Percentiles rank a stretch among this genome's conserved stretches.
These are phyloP conservation scores for Tokudaia tokunoshimensis DNA, from an alignment of 2,797 vertebrate species.

Conservation along the genomic window DNA sequence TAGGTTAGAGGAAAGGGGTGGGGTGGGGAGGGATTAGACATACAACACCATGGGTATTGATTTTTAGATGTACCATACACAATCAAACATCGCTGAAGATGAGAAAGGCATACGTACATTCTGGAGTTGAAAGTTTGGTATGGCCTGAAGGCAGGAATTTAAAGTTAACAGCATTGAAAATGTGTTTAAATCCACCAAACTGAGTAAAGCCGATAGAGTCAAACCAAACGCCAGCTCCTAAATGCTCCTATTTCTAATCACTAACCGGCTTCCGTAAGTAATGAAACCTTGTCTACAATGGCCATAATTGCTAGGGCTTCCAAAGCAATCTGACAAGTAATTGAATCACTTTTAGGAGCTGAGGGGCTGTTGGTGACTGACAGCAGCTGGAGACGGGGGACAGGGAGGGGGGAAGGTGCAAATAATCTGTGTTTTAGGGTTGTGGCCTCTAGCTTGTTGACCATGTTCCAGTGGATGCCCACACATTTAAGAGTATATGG, in stretches of 20 bases:
- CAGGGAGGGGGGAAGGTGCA: no score
- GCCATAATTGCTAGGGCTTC: slow-evolving; percentile 41
- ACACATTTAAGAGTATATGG: neutral
- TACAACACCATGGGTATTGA: neutral
- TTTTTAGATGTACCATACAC: neutral
- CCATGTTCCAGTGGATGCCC: neutral
- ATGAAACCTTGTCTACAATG: slow-evolving; percentile 53
- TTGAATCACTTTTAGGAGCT: slow-evolving; percentile 56
- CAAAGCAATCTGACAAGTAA: slow-evolving; percentile 66
- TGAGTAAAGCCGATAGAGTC: neutral
- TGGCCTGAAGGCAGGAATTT: slow-evolving; percentile 39
- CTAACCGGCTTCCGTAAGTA: slow-evolving; percentile 29
- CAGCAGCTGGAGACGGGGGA: neutral
- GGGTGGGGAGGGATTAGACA: neutral
- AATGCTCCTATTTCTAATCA: slow-evolving; percentile 50
- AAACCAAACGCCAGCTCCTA: slow-evolving; percentile 42
- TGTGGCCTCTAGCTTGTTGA: neutral
- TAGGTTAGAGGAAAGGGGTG: neutral
- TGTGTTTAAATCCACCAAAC: slow-evolving; percentile 52
- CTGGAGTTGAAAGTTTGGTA: neutral
- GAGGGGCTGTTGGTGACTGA: neutral
- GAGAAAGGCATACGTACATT: neutral
- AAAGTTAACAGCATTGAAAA: slow-evolving; percentile 33
- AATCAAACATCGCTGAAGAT: neutral
- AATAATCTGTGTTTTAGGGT: neutral